Conservation (phyloP, 2,797 vertebrate genomes). For the Megalops cyprinoides region DNA sequence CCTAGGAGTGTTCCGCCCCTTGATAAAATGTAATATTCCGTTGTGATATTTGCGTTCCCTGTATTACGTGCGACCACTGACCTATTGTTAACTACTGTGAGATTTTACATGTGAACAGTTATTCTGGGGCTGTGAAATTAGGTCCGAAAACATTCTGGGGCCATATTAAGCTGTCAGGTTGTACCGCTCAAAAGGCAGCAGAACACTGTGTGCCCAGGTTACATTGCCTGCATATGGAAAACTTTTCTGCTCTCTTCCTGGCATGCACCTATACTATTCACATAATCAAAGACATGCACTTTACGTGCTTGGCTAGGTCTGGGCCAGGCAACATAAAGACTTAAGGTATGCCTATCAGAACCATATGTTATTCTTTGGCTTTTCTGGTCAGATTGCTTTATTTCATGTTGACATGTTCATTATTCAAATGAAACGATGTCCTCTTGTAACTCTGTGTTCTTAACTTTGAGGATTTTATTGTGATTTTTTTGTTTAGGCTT, state of each 20-base stretch:
- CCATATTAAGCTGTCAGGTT: conserved; percentile 30
- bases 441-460: background rate
- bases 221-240: conserved; percentile 29
- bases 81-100: background rate
- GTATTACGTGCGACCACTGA: too few species aligned
- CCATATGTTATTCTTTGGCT: conserved; percentile 1
- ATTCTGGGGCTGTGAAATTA: background rate
- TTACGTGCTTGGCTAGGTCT: background rate
- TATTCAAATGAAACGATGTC: background rate
- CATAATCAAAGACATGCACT: conserved; percentile 31
- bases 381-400: conserved; percentile 9
- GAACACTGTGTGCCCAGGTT: conserved; percentile 40
- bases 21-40: too few species aligned
- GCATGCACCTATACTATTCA: conserved; percentile 26
- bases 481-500: background rate
- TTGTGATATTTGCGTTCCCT: too few species aligned
- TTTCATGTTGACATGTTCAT: background rate
- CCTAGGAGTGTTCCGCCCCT: background rate
- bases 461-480: conserved; percentile 14
- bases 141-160: background rate
- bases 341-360: conserved; percentile 14
- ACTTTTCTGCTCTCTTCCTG: conserved; percentile 7
- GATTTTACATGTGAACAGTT: background rate
- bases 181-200: conserved; percentile 24
- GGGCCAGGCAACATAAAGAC: conserved; percentile 10